Percentiles rank a stretch among this genome's conserved stretches.
Evolutionary conservation across 2,113 vertebrate genomes (phyloP).

Genomic region (Phylloscopus trochiloides): DNA sequence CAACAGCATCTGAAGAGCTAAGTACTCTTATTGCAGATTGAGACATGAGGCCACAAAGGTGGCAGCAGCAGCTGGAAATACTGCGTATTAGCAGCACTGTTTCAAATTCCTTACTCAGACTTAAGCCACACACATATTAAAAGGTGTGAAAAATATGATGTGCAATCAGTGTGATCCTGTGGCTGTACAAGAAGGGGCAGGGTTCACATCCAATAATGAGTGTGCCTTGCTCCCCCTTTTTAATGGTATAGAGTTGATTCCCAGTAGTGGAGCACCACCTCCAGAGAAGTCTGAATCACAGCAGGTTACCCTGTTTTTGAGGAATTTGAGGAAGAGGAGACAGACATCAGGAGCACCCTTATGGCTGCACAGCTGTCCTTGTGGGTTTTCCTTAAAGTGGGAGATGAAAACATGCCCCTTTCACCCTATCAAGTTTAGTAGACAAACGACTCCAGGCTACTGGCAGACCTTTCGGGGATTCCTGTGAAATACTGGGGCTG

Average conservation of each 20-base stretch:
- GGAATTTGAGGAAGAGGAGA: neutral
- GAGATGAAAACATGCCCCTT: neutral
- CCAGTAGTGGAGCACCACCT: neutral
- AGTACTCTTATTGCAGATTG: neutral
- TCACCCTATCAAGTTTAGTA: neutral
- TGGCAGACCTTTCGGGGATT: neutral
- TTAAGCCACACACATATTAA: neutral
- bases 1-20: neutral
- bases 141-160: neutral
- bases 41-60: neutral
- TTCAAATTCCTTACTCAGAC: neutral
- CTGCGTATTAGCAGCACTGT: neutral
- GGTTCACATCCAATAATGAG: neutral
- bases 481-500: neutral
- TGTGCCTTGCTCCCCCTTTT: neutral
- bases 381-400: neutral
- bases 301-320: neutral
- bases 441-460: neutral
- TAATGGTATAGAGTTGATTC: neutral
- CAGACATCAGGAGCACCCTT: neutral
- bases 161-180: neutral
- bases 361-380: neutral
- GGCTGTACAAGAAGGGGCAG: neutral
- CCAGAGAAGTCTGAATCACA: neutral
- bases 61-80: neutral